A percentile compares a stretch with the other conserved stretches of the same genome.
Conservation (phyloP, 2,888 invertebrate species). For the Athalia cordata region DNA sequence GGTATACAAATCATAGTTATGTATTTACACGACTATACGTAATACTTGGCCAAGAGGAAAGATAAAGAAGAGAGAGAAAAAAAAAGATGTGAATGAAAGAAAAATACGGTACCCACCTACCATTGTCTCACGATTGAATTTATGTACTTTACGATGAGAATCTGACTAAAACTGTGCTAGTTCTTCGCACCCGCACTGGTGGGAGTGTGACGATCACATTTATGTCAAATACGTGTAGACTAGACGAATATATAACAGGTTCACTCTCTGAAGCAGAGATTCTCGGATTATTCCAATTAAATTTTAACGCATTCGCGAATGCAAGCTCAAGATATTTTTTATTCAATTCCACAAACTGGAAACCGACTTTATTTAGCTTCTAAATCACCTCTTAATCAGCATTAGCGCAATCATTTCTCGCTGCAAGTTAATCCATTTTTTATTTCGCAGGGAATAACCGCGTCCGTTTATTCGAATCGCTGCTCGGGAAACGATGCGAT, state of each 20-base stretch:
- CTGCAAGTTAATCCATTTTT: not conserved
- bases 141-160: not conserved
- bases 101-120: not conserved
- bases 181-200: not conserved
- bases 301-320: not conserved
- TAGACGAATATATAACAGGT: slow-evolving; percentile 1
- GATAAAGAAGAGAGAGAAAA: no score
- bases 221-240: not conserved
- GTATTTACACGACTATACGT: no score
- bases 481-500: not conserved
- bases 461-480: not conserved
- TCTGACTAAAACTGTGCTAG: not conserved
- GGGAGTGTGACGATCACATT: not conserved
- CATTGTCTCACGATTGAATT: no score
- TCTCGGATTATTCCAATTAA: slow-evolving; percentile 17
- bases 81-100: no score
- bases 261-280: not conserved
- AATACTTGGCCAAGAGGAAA: no score
- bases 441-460: not conserved
- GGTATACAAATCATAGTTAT: no score
- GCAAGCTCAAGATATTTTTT: not conserved
- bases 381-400: slow-evolving; percentile 19
- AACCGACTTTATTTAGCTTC: not conserved
- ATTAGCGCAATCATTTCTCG: not conserved
- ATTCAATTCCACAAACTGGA: not conserved